A percentile compares a stretch with the other conserved stretches of the same genome.
Evolutionary conservation across 1,140 invertebrate genomes (phyloP).

Genomic region (Papilio polyxenes): DNA sequence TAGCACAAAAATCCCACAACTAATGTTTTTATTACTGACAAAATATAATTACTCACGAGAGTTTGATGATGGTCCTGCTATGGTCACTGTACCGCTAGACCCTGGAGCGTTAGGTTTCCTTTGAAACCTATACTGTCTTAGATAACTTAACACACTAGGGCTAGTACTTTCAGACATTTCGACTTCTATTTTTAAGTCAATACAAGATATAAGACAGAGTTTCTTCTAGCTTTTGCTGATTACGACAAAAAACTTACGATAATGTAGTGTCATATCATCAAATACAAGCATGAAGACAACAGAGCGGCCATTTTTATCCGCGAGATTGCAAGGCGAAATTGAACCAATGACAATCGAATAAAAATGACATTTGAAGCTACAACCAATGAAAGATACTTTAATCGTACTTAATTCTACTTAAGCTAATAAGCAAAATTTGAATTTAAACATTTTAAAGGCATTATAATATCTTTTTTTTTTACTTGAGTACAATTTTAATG

Average conservation of each 20-base stretch:
- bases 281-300: conserved; percentile 67
- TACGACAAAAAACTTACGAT: conserved; percentile 55
- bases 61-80: conserved; percentile 51
- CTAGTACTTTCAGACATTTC: conserved; percentile 76
- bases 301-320: conserved; percentile 77
- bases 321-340: conserved; percentile 59
- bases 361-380: conserved; percentile 41
- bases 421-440: background rate
- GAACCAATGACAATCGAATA: conserved; percentile 51
- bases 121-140: conserved; percentile 79
- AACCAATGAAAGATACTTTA: conserved; percentile 43
- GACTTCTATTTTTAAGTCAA: conserved; percentile 41
- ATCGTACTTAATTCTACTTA: background rate
- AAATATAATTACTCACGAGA: conserved; percentile 37
- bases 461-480: too few relatives aligned
- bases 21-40: background rate
- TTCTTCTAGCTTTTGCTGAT: conserved; percentile 48
- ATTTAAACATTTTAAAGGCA: background rate
- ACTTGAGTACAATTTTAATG: too few relatives aligned
- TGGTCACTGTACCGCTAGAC: conserved; percentile 61
- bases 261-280: conserved; percentile 58
- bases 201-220: conserved; percentile 43
- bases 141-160: conserved; percentile 76
- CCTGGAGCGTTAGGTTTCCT: conserved; percentile 69
- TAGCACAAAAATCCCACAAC: background rate